Evolutionary conservation across 2,113 vertebrate species (phyloP).

Genomic region (Siniperca chuatsi): DNA sequence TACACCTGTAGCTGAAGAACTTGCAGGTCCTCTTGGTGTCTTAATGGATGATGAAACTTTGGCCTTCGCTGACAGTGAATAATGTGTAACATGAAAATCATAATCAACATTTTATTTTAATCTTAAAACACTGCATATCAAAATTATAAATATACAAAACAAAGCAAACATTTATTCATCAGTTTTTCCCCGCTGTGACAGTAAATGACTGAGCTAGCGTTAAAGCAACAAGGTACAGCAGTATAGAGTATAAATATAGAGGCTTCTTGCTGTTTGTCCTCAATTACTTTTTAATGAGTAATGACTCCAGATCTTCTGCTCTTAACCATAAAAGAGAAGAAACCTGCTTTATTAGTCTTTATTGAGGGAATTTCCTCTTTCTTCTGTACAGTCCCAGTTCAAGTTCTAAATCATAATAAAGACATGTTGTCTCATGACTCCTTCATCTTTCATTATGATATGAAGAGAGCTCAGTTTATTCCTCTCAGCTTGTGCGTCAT

Average conservation of each 20-base stretch:
- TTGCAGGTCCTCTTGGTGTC: neutral
- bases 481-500: neutral
- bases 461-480: neutral
- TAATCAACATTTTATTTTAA: slow-evolving; percentile 23
- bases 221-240: neutral
- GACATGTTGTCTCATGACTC: slow-evolving; percentile 1
- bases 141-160: slow-evolving; percentile 26
- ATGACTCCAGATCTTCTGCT: neutral
- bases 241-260: neutral
- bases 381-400: neutral
- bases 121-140: neutral
- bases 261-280: neutral
- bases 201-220: neutral
- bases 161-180: neutral
- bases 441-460: neutral
- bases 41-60: neutral
- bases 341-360: neutral
- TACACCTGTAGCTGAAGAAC: neutral
- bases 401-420: neutral
- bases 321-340: neutral
- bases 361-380: too few relatives aligned
- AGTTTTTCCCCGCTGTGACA: neutral
- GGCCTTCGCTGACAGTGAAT: neutral
- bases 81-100: neutral
- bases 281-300: neutral